Percentiles rank a stretch among this genome's conserved stretches.
phyloP scores from a whole-genome alignment of 2,113 vertebrate genomes.

The Edolisoma coerulescens region DNA sequence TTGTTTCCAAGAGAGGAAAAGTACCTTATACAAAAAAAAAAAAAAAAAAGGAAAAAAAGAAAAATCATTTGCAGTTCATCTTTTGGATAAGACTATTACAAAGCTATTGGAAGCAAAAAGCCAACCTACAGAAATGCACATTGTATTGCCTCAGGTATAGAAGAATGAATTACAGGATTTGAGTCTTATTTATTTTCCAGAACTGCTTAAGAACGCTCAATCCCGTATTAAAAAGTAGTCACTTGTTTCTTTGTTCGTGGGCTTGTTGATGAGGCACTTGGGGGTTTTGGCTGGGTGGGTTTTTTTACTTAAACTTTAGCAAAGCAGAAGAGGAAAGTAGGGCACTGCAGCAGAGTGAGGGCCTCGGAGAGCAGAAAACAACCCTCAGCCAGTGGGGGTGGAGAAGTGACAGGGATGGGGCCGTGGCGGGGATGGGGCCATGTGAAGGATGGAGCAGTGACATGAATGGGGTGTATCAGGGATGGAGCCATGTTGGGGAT shows the following conservation, averaged over 20 bases:
- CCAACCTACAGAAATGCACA: not conserved
- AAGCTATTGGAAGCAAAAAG: constrained; percentile 26
- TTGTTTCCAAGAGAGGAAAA: not conserved
- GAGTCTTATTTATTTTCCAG: not conserved
- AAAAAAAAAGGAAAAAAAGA: not conserved
- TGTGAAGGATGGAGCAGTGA: fast-evolving
- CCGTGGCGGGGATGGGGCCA: fast-evolving
- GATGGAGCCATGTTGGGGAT: not conserved
- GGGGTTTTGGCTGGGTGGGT: not conserved
- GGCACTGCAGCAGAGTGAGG: not conserved
- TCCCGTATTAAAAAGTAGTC: not conserved
- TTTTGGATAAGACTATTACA: constrained; percentile 36
- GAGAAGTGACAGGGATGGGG: fast-evolving
- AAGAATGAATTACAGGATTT: constrained; percentile 15
- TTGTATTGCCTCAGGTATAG: constrained; percentile 17
- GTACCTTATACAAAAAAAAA: not conserved
- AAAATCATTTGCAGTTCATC: not conserved
- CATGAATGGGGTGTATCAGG: fast-evolving
- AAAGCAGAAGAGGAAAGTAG: not conserved
- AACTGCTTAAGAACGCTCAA: not conserved
- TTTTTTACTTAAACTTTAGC: not conserved
- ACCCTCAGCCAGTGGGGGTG: fast-evolving
- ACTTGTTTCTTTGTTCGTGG: not conserved
- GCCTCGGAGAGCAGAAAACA: not conserved
- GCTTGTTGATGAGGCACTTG: not conserved